Base-by-base conservation (phyloP, 2,888 invertebrate species). In the Gastracanthus pulcherrimus region DNA sequence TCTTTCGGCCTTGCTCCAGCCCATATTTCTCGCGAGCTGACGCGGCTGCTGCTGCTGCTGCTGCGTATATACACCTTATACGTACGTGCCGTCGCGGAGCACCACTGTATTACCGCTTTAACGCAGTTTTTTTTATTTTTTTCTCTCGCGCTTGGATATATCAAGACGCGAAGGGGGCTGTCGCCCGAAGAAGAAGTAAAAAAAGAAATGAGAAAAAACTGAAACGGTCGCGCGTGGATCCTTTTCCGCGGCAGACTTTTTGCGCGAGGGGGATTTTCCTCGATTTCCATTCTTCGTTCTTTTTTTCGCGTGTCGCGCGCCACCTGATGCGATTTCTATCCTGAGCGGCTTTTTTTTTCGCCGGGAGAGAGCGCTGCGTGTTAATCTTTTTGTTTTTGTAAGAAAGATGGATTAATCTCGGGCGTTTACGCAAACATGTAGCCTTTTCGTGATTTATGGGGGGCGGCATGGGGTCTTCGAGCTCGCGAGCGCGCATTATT, bases 11-110 rank as follows among this genome's bases (percentile, higher is more conserved):
- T n/a, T 48, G 26, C 9, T 9, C 26, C 23, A 58, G 51, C 70
- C 70, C 75, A 75, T 79, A 79, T 82, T 79, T 81, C 75, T 75
- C 38, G 19, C 19, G 58, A 19, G 23, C 74, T 62, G 67, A 67
- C 76, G 60, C 36, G 48, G 11, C 7, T 2, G 36, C 48, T 29
- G 41, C 19, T 34, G n/a, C 9, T 31, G 16, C n/a, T 45, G 13
- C 2, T 2, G 16, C 7, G 7, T 11, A 23, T 34, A 38, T 11
- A 19, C 19, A 13, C 11, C 26, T n/a, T 13, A 55, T 60, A 60
- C 31, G 3, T 72, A 77, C 48, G 82, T 60, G 62, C 38, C 38
- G 31, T 51, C 58, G 38, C 38, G 77, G n/a, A 38, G 38, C 26
- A 34, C 48, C 31, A 69, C 70, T 45, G 76, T 29, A 81, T 82